Conservation (phyloP, 2,888 invertebrate genomes). For the Chymomyza fuscimana region DNA sequence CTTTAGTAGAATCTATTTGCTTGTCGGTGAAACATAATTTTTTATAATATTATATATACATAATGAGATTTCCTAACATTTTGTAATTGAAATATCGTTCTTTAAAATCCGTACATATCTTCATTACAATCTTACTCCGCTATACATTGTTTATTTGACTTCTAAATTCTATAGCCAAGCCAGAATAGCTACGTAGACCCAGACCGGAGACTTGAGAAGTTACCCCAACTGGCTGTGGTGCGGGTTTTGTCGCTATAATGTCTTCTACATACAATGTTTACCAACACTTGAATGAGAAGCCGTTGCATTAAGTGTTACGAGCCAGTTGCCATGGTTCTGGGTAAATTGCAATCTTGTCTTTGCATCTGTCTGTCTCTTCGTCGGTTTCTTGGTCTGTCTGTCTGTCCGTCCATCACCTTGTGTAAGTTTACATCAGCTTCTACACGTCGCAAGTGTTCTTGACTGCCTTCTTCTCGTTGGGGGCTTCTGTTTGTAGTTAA, state of each 20-base stretch:
- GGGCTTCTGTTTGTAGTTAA: conserved; percentile 51
- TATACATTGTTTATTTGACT: neutral
- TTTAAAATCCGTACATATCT: neutral
- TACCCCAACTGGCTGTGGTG: neutral
- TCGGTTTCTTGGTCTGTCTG: conserved; percentile 19
- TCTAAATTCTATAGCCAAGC: neutral
- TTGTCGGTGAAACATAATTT: no score
- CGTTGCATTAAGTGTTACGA: conserved; percentile 6
- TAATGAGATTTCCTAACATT: neutral
- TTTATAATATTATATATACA: no score
- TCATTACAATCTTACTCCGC: neutral
- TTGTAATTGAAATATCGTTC: neutral
- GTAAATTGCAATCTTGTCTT: conserved; percentile 5
- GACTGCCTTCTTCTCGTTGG: neutral
- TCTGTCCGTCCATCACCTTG: conserved; percentile 6
- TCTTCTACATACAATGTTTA: neutral
- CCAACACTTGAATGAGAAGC: conserved; percentile 18
- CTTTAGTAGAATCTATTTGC: no score
- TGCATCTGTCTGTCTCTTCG: conserved; percentile 24
- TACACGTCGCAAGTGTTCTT: conserved; percentile 6
- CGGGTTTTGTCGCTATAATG: neutral
- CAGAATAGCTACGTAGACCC: neutral
- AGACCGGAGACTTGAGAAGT: neutral
- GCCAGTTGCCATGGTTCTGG: neutral
- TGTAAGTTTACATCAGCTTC: conserved; percentile 1